Percentiles rank a stretch among this genome's conserved stretches.
Evolutionary conservation across 2,888 invertebrate species (phyloP).

Genomic region (Desoria tigrina): DNA sequence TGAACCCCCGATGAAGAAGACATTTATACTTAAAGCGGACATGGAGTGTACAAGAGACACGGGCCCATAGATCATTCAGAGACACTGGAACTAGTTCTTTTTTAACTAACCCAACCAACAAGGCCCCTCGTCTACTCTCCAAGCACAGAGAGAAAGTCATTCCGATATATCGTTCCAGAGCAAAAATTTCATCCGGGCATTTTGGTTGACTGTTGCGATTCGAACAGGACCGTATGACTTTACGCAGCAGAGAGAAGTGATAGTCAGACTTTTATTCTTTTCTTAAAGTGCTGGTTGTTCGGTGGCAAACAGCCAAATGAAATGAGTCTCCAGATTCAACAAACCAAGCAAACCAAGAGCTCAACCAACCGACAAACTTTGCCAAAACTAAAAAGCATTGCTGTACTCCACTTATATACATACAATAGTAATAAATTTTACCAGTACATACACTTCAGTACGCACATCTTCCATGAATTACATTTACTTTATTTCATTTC

Average conservation of each 20-base stretch:
- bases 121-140: neutral
- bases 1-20: conserved; percentile 23
- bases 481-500: conserved; percentile 14
- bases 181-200: conserved; percentile 2
- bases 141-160: conserved; percentile 8
- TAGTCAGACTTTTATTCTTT: conserved; percentile 18
- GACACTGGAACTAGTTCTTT: conserved; percentile 5
- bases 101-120: conserved; percentile 6
- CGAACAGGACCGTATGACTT: neutral
- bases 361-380: conserved; percentile 25
- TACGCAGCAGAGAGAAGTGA: neutral
- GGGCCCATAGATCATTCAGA: conserved; percentile 31
- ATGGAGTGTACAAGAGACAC: conserved; percentile 23
- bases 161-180: no score
- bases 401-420: conserved; percentile 13
- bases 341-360: conserved; percentile 15
- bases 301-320: conserved; percentile 35
- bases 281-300: conserved; percentile 6
- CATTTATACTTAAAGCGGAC: conserved; percentile 19
- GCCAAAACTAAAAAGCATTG: conserved; percentile 18
- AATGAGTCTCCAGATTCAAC: conserved; percentile 24
- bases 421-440: conserved; percentile 19
- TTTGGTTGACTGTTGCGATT: neutral
- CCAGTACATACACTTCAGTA: conserved; percentile 9
- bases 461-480: conserved; percentile 15